These are phyloP conservation scores for Ondatra zibethicus DNA, from an alignment of 2,113 vertebrate species.

Conservation along the genomic window DNA sequence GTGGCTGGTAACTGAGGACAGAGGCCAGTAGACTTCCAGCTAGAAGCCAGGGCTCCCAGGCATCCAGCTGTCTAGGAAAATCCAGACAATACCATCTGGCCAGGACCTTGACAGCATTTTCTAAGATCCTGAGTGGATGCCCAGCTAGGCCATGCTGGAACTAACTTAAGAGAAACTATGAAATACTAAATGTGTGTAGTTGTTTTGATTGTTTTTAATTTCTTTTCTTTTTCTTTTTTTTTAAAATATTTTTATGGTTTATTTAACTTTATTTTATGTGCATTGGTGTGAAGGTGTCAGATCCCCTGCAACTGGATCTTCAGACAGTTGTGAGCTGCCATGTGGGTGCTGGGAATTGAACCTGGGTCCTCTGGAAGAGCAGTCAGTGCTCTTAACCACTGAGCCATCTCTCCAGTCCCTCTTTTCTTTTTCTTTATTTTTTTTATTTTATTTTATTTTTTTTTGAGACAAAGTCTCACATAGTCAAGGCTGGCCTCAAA, in stretches of 20 bases:
- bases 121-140: not conserved
- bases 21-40: not conserved
- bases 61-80: not conserved
- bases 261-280: too few species aligned
- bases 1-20: not conserved
- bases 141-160: not conserved
- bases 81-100: not conserved
- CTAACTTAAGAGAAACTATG: not conserved
- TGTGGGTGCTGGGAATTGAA: too few species aligned
- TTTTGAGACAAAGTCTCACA: not conserved
- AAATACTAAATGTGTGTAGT: not conserved
- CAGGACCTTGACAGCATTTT: not conserved
- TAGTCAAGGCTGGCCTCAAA: not conserved
- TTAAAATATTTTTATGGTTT: too few species aligned
- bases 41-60: not conserved
- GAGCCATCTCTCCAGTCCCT: too few species aligned
- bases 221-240: not conserved
- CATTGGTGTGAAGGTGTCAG: too few species aligned
- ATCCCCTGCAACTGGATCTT: too few species aligned
- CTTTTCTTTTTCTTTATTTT: not conserved
- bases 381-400: too few species aligned
- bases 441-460: not conserved
- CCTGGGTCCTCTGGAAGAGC: too few species aligned
- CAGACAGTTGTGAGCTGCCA: too few species aligned
- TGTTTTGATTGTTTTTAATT: not conserved